A percentile compares a stretch with the other conserved stretches of the same genome.
These are phyloP conservation scores for Montipora sp. DNA, from an alignment of 64 coral and sea anemone species.

Conservation along the genomic window DNA sequence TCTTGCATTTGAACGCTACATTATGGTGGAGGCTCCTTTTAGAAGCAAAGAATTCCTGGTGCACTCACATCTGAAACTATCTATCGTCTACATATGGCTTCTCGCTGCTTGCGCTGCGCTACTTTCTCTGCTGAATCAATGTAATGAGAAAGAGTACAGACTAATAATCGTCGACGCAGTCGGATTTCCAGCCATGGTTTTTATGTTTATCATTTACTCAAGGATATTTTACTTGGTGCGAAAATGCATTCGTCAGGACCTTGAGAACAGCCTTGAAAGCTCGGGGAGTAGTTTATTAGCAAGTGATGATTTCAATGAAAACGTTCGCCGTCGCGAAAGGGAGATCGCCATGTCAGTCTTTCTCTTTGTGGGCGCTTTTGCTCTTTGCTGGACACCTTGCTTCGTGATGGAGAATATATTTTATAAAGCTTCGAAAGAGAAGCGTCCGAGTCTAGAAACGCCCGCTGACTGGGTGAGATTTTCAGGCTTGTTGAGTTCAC, in stretches of 20 bases:
- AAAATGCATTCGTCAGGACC: constrained; percentile 36
- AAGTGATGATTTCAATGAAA: constrained; percentile 5
- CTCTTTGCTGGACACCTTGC: constrained; percentile 67
- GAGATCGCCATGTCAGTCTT: constrained; percentile 76
- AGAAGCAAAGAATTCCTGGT: constrained; percentile 17
- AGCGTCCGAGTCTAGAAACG: not conserved
- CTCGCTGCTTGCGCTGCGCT: not conserved
- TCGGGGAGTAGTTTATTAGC: constrained; percentile 15
- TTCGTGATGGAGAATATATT: constrained; percentile 71
- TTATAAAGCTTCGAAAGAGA: not conserved
- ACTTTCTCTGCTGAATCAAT: not conserved
- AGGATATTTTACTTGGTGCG: constrained; percentile 52
- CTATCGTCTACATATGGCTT: constrained; percentile 41
- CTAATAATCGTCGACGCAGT: constrained; percentile 23
- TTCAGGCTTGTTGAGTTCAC: constrained; percentile 76
- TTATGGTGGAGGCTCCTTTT: constrained; percentile 31
- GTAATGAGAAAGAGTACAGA: not conserved
- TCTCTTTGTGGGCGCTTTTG: constrained; percentile 72
- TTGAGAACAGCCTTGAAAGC: not conserved
- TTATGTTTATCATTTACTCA: constrained; percentile 52
- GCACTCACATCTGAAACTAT: constrained; percentile 11
- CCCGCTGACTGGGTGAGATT: constrained; percentile 36
- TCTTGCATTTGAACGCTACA: constrained; percentile 64
- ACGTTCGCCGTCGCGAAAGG: constrained; percentile 61
- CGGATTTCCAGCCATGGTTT: constrained; percentile 26